Percentiles rank a stretch among this genome's conserved stretches.
phyloP scores from a whole-genome alignment of 2,888 invertebrate genomes.

The Drosophila sordidula region DNA sequence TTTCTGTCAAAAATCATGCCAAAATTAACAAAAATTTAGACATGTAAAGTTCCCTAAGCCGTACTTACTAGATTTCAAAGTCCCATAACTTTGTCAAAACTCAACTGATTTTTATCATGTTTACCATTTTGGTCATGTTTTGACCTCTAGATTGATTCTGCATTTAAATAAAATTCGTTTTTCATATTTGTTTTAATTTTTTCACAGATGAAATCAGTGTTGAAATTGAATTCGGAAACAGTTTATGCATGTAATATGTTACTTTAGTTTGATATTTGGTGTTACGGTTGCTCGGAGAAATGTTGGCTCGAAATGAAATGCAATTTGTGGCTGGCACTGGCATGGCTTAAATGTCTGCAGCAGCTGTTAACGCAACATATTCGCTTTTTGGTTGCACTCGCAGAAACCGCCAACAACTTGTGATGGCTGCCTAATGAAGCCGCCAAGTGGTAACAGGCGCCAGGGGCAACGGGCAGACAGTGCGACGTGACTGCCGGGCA shows the following conservation, averaged over 20 bases:
- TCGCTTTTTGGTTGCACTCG: slow-evolving; percentile 19
- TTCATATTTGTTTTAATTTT: too few species aligned
- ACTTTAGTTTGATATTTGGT: slow-evolving; percentile 22
- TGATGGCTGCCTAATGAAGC: slow-evolving; percentile 51
- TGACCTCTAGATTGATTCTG: neutral
- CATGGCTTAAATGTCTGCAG: slow-evolving; percentile 30
- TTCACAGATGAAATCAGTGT: neutral
- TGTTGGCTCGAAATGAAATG: slow-evolving; percentile 32
- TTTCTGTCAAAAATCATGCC: too few species aligned
- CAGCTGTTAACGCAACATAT: slow-evolving; percentile 39
- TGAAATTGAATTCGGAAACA: slow-evolving; percentile 4
- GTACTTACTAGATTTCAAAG: too few species aligned
- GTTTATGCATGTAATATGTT: neutral
- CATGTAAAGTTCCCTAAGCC: too few species aligned
- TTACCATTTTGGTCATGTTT: neutral
- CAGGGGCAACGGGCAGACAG: slow-evolving; percentile 8
- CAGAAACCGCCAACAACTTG: slow-evolving; percentile 33
- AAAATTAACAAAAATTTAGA: too few species aligned
- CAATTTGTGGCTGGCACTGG: slow-evolving; percentile 38
- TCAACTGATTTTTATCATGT: neutral
- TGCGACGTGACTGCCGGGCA: slow-evolving; percentile 29
- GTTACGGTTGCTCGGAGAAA: slow-evolving; percentile 5
- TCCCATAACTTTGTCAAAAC: neutral
- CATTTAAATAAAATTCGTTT: neutral
- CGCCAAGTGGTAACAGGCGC: slow-evolving; percentile 14